Evolutionary conservation across 2,113 vertebrate species (phyloP).

Genomic region (Datnioides undecimradiatus): DNA sequence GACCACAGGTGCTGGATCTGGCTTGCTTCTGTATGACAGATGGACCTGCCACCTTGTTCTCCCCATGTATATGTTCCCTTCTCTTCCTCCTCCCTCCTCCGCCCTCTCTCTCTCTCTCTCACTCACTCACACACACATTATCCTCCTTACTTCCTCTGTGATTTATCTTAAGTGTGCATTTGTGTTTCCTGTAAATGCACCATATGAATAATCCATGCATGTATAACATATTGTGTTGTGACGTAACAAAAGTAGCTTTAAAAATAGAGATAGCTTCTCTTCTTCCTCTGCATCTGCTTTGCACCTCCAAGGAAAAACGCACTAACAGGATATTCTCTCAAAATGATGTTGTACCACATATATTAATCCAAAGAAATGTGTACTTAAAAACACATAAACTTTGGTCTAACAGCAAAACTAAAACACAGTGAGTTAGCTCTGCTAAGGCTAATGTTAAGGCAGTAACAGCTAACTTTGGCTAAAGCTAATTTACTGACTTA

Average conservation of each 20-base stretch:
- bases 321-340: not conserved
- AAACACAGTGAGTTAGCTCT: not conserved
- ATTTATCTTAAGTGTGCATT: constrained; percentile 28
- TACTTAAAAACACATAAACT: not conserved
- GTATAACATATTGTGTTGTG: not conserved
- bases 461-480: not conserved
- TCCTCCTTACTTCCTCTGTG: not conserved
- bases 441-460: not conserved
- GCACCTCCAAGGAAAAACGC: not conserved
- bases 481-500: too few relatives aligned
- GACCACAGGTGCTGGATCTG: constrained; percentile 72
- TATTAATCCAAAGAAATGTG: not conserved
- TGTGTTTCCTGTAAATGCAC: not conserved
- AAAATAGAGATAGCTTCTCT: not conserved
- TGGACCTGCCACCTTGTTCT: constrained; percentile 77
- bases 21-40: constrained; percentile 74
- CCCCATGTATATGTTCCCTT: constrained; percentile 70
- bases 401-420: not conserved
- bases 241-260: not conserved
- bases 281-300: not conserved
- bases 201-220: constrained; percentile 22
- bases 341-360: not conserved
- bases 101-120: not conserved
- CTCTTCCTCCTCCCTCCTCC: constrained; percentile 27
- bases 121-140: not conserved